phyloP scores from a whole-genome alignment of 2,888 invertebrate species.

The Gari tellinella region DNA sequence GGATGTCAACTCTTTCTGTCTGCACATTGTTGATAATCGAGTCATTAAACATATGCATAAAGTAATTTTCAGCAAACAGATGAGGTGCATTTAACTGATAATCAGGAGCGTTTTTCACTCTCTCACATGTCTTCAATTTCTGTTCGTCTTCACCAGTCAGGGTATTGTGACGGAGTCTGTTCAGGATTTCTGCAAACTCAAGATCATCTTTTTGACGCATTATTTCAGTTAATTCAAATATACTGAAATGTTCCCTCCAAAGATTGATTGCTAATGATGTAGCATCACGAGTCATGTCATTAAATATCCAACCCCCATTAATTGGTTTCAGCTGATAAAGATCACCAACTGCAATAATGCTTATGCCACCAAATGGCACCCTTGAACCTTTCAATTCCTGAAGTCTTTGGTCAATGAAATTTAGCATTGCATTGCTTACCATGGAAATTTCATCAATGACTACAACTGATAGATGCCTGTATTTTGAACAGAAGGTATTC shows the following conservation, averaged over 20 bases:
- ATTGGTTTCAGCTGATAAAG: too few species aligned
- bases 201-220: too few species aligned
- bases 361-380: conserved; percentile 34
- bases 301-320: too few species aligned
- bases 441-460: conserved; percentile 53
- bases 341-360: conserved; percentile 45
- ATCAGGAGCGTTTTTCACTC: neutral
- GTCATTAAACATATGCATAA: conserved; percentile 33
- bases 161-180: too few species aligned
- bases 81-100: conserved; percentile 29
- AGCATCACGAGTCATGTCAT: too few species aligned
- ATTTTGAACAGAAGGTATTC: conserved; percentile 22
- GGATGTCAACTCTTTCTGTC: conserved; percentile 17
- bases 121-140: conserved; percentile 2
- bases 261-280: too few species aligned
- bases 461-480: conserved; percentile 23
- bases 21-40: conserved; percentile 12
- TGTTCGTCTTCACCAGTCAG: too few species aligned
- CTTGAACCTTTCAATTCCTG: conserved; percentile 22
- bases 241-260: too few species aligned
- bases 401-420: conserved; percentile 30
- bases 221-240: too few species aligned
- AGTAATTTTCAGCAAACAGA: conserved; percentile 38
- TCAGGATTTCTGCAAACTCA: too few species aligned
- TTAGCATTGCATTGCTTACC: conserved; percentile 45